A percentile compares a stretch with the other conserved stretches of the same genome.
phyloP scores from a whole-genome alignment of 1,140 invertebrate genomes.

The Drosophila azteca region DNA sequence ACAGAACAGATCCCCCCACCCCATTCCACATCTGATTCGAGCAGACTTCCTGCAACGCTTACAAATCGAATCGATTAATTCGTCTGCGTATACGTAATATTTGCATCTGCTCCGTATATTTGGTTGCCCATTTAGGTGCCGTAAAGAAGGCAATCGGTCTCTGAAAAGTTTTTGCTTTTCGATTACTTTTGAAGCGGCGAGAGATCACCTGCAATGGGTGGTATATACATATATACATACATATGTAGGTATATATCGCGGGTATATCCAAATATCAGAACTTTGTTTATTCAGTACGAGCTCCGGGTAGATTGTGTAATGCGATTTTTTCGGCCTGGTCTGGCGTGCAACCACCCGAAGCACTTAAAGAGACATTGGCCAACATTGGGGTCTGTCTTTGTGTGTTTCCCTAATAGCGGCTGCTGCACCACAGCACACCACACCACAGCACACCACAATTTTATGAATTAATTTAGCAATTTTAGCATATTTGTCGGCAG shows the following conservation, averaged over 20 bases:
- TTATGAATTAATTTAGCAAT: slow-evolving; percentile 81
- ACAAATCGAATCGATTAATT: slow-evolving; percentile 1
- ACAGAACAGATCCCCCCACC: not conserved
- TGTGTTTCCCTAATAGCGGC: slow-evolving; percentile 72
- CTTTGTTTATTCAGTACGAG: slow-evolving; percentile 8
- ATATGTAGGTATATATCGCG: no score
- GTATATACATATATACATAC: slow-evolving; percentile 2
- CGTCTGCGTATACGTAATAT: slow-evolving; percentile 1
- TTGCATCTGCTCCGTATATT: slow-evolving; percentile 47
- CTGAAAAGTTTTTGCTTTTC: no score
- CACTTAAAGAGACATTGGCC: slow-evolving; percentile 19
- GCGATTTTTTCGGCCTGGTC: slow-evolving; percentile 14
- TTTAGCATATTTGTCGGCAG: slow-evolving; percentile 74
- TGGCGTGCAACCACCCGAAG: slow-evolving; percentile 46
- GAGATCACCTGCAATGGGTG: not conserved
- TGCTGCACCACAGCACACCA: slow-evolving; percentile 18
- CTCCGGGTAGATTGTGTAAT: not conserved
- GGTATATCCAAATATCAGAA: slow-evolving; percentile 1
- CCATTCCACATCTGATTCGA: not conserved
- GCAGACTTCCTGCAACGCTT: slow-evolving; percentile 1
- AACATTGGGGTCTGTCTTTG: slow-evolving; percentile 16
- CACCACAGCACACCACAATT: slow-evolving; percentile 27
- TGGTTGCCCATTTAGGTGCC: slow-evolving; percentile 15
- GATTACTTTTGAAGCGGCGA: slow-evolving; percentile 20
- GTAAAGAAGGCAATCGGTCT: slow-evolving; percentile 18